Evolutionary conservation across 1,140 invertebrate species (phyloP).

Genomic region (Scaptomyza montana): DNA sequence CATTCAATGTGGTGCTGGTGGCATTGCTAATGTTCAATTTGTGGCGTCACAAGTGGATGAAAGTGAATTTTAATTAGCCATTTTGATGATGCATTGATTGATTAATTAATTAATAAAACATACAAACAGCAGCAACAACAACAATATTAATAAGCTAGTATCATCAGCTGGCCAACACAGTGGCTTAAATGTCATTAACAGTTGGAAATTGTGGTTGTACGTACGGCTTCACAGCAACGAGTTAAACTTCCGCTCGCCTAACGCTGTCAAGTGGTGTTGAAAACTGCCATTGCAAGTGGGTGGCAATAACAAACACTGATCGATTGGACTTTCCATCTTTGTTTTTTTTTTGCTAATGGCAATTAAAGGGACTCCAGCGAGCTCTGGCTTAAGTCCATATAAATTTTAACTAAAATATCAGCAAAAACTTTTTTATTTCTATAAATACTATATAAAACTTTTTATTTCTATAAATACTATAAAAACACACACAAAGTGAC

Average conservation of each 20-base stretch:
- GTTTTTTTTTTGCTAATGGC: background rate
- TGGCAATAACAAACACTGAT: slow-evolving; percentile 5
- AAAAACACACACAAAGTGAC: no score
- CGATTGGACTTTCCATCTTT: slow-evolving; percentile 1
- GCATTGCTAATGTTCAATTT: slow-evolving; percentile 72
- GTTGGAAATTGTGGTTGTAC: slow-evolving; percentile 38
- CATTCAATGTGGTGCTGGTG: slow-evolving; percentile 73
- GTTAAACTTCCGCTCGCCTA: slow-evolving; percentile 62
- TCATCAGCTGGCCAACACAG: background rate
- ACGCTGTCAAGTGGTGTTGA: slow-evolving; percentile 41
- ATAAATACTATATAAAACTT: no score
- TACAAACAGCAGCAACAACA: slow-evolving; percentile 17
- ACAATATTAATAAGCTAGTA: slow-evolving; percentile 1
- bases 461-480: no score
- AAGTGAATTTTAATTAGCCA: slow-evolving; percentile 75
- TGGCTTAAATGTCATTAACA: slow-evolving; percentile 68
- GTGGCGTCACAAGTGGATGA: slow-evolving; percentile 82
- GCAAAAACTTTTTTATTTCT: no score
- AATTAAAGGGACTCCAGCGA: background rate
- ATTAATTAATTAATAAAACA: slow-evolving; percentile 72
- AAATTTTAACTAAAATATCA: background rate
- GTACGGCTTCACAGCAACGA: slow-evolving; percentile 33
- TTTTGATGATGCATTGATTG: slow-evolving; percentile 52
- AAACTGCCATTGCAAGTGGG: slow-evolving; percentile 23
- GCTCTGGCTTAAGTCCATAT: background rate